Percentiles rank a stretch among this genome's conserved stretches.
Evolutionary conservation across 35 echinoderm and acorn worm genomes (phyloP).

Genomic region (Apostichopus californicus): DNA sequence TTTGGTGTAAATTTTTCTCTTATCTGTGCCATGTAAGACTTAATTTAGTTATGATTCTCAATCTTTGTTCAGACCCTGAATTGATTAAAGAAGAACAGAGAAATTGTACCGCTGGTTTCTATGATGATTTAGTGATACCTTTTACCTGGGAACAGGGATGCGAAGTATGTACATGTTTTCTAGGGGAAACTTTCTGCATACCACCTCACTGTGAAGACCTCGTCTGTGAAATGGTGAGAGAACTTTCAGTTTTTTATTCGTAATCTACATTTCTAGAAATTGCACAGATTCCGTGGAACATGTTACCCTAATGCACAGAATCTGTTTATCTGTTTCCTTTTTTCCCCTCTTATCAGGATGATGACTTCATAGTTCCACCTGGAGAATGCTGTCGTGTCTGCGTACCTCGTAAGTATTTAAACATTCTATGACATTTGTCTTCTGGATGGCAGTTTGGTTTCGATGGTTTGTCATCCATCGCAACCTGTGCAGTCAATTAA

Average conservation of each 20-base stretch:
- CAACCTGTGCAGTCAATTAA: too few species aligned
- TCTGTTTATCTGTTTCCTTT: not conserved
- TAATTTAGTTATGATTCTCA: too few species aligned
- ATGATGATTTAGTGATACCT: not conserved
- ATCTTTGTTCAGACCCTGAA: too few species aligned
- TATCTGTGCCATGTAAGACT: too few species aligned
- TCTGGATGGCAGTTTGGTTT: too few species aligned
- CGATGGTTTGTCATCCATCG: too few species aligned
- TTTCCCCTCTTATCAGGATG: conserved; percentile 57
- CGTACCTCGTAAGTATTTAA: conserved; percentile 76
- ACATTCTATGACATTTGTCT: too few species aligned
- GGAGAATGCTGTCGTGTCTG: conserved; percentile 86
- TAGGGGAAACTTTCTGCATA: not conserved
- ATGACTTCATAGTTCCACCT: conserved; percentile 60
- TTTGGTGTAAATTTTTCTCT: too few species aligned
- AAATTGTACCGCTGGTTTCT: conserved; percentile 10
- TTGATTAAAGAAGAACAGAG: too few species aligned
- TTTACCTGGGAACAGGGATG: conserved; percentile 18
- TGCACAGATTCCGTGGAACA: too few species aligned
- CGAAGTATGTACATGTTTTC: conserved; percentile 42
- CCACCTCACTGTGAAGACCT: not conserved
- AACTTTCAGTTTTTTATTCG: not conserved
- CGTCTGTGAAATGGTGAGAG: conserved; percentile 40
- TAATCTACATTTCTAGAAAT: too few species aligned
- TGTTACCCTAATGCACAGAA: too few species aligned